Evolutionary conservation across 2,113 vertebrate genomes (phyloP).

Genomic region (Bostrychus sinensis): DNA sequence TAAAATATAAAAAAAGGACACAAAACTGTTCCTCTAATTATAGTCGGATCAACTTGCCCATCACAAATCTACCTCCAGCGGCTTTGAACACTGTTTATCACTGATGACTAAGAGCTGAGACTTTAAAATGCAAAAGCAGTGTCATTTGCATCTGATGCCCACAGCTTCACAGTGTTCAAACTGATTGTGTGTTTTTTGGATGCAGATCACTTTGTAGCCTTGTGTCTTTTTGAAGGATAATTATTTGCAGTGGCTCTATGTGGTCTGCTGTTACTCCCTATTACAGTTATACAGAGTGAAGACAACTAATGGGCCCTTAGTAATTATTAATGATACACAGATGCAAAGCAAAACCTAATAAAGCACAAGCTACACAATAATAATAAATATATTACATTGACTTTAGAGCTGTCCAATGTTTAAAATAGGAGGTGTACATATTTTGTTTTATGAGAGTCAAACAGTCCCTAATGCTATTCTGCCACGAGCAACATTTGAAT

Average conservation of each 20-base stretch:
- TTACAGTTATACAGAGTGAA: not conserved
- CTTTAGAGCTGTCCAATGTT: too few species aligned
- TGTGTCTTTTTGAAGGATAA: not conserved
- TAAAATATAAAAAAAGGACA: too few species aligned
- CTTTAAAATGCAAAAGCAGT: not conserved
- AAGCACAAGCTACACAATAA: too few species aligned
- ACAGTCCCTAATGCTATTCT: conserved; percentile 2
- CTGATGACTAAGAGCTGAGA: conserved; percentile 9
- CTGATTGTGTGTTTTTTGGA: not conserved
- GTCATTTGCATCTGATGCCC: conserved; percentile 4
- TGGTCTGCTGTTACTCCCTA: not conserved
- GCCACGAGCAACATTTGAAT: conserved; percentile 19
- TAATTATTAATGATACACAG: not conserved
- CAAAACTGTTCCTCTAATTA: not conserved
- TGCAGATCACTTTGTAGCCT: not conserved
- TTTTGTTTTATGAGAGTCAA: not conserved
- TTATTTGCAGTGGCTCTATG: not conserved
- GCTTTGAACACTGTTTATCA: not conserved
- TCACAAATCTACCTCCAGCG: not conserved
- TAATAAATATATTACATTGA: too few species aligned
- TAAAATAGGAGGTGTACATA: too few species aligned
- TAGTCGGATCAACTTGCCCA: not conserved
- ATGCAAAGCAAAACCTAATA: not conserved
- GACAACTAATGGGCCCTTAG: not conserved
- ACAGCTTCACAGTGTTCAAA: not conserved